Base-by-base conservation (phyloP, 2,113 vertebrate species). In the Pithys albifrons region DNA sequence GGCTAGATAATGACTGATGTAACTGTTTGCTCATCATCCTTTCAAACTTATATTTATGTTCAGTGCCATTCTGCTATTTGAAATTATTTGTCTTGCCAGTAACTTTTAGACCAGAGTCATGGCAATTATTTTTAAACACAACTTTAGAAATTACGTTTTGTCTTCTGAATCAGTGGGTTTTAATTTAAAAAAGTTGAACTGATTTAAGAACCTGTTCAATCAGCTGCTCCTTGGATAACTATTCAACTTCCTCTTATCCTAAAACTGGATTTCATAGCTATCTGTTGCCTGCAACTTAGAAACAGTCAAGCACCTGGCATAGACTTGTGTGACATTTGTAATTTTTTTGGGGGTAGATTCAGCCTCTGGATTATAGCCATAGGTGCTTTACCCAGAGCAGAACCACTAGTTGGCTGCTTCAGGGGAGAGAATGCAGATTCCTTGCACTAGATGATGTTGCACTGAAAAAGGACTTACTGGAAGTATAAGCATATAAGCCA, bases 181-280 rank as follows among this genome's bases (percentile, higher is more conserved):
- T 77, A 57, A 70, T 58, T 91, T 91, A 82, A 46, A 87, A 89
- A 88, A 89, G 49, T 29, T 72, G n/a, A 28, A 73, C 45, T 88
- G 78, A 97, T 85, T 96, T 45, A 95, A 95, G 69, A 95, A 78
- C 27, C 52, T 74, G 31, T 91, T 96, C 64, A 87, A 93, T 95
- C 75, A 95, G 51, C 49, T 92, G 6, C 24, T 66, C 24, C 55
- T 72, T 45, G 46, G 52, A 82, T 94, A 62, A 96, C 95, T 96
- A 96, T 95, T 96, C 78, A 89, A 85, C 48, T 88, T 93, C 67
- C 0, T 0, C 20, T 92, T 93, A 65, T 79, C 49, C 91, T 94
- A 67, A 76, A 83, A 82, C 5, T 66, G 28, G 28, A 75, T 95
- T 88, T 64, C 14, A 35, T 59, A 82, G 23, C 31, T 90, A 84